Evolutionary conservation across 2,888 invertebrate genomes (phyloP), one percentile per base, ranked within the genome.

Genomic region (Troilus luridus): DNA sequence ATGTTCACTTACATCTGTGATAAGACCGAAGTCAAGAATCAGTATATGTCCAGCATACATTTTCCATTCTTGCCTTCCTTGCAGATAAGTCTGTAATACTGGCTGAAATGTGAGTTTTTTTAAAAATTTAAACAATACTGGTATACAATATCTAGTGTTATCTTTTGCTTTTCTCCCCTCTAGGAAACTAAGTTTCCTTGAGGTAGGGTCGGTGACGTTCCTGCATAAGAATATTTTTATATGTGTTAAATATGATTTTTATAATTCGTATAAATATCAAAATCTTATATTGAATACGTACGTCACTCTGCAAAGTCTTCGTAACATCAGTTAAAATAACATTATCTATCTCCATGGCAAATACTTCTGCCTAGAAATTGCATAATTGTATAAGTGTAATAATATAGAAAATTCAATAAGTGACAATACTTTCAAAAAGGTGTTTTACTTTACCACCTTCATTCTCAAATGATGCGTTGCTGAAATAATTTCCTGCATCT

Each of bases 41-140:
- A 85, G 10, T n/a, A 85, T n/a, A n/a, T 58, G 12, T n/a, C 56
- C 85, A n/a, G 85, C 85, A 8, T 41, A 56, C 85, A 85, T 85
- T 56, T n/a, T 56, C 85, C 85, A 85, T 5, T 85, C 85, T n/a
- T 5, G 11, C 56, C 85, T 56, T 21, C 85, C 85, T 85, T 85
- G 56, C n/a, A 85, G 56, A 19, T 85, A 85, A 10, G 85, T 85
- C n/a, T 85, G 85, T 85, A 85, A n/a, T 58, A 85, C 27, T 5
- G 85, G 85, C 85, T 85, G 85, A 8, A 77, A 77, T 6, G 12
- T 17, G 19, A 77, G 41, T 41, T 77, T 27, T 17, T 24, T 8
- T 1, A 1, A 77, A 41, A 8, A 8, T 72, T 14, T n/a, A 8
- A 27, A 56, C 17, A 54, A n/a, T n/a, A n/a, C n/a, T 10, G 64